Base-by-base conservation (phyloP, 2,888 invertebrate species). In the Caenorhabditis drosophilae region DNA sequence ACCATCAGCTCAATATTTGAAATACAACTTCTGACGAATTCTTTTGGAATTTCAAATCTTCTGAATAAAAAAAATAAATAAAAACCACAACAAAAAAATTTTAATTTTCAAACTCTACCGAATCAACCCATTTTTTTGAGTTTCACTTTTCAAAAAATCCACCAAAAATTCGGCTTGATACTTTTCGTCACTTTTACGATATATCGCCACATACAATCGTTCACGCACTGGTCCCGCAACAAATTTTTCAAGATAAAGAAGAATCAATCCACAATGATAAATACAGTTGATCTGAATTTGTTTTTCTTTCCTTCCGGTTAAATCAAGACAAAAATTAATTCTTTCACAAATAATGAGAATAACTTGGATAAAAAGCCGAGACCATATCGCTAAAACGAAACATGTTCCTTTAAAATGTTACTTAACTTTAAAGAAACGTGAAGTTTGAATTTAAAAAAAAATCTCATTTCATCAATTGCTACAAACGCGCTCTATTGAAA, bases 81-180 rank as follows among this genome's bases (percentile, higher is more conserved):
- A n/a, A n/a, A n/a, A n/a, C n/a, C n/a, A n/a, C n/a, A 44, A 25
- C 26, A 12, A 44, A 44, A 44, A 44, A 26, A 7, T 26, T 25
- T 26, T 25, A n/a, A 41, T 20, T 20, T n/a, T 20, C 9, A 41
- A 20, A 15, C 7, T 45, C 46, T 20, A 61, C 61, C 36, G 34
- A 15, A 45, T 54, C 42, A 53, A 38, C 27, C 54, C 42, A 31
- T 45, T 27, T 26, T 66, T 46, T 20, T 48, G n/a, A 23, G 22
- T 23, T 31, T 45, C 35, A 4, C 47, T 41, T 27, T 50, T 52
- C 22, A 71, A 41, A 52, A 67, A 69, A 34, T 72, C 72, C 15
- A 69, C 72, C 1, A 72, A 36, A 45, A 72, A 72, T 31, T 72
- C 72, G 7, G 67, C 57, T 18, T 72, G 59, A 23, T 52, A 51